Conservation (phyloP, 2,113 vertebrate species). For the Fregetta grallaria region DNA sequence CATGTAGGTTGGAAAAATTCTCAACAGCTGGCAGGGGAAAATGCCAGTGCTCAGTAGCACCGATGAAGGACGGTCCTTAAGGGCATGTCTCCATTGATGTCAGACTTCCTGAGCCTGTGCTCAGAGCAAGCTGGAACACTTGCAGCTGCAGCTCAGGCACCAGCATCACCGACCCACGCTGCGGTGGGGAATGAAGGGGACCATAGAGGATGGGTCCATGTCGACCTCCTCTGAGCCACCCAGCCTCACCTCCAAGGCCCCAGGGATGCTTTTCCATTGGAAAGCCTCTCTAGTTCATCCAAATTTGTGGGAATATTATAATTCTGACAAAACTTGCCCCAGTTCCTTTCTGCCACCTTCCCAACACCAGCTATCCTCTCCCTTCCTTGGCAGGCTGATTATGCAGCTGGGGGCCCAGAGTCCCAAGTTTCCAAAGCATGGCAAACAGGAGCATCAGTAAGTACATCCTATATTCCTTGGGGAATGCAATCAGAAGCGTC, state of each 20-base stretch:
- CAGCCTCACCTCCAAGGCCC: background rate
- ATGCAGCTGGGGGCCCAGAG: background rate
- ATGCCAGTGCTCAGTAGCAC: background rate
- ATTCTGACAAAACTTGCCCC: background rate
- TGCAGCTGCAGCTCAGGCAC: background rate
- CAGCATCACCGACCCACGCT: fast-evolving
- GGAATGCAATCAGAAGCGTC: background rate
- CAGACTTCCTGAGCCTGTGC: background rate
- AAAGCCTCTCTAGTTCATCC: background rate
- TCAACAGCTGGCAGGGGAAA: background rate
- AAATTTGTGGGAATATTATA: background rate
- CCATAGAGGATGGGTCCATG: background rate
- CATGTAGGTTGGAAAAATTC: background rate
- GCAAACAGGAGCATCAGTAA: background rate
- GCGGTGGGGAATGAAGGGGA: fast-evolving
- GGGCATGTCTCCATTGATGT: background rate
- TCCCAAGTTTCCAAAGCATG: background rate
- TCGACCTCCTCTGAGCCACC: background rate
- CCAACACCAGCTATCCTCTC: background rate
- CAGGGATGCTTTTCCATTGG: background rate
- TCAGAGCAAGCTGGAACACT: background rate
- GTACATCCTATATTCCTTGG: background rate
- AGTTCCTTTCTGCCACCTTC: background rate
- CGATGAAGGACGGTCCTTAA: background rate
- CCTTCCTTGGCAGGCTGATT: background rate